Base-by-base conservation (phyloP, 2,797 vertebrate genomes). In the Arnoldichthys spilopterus region DNA sequence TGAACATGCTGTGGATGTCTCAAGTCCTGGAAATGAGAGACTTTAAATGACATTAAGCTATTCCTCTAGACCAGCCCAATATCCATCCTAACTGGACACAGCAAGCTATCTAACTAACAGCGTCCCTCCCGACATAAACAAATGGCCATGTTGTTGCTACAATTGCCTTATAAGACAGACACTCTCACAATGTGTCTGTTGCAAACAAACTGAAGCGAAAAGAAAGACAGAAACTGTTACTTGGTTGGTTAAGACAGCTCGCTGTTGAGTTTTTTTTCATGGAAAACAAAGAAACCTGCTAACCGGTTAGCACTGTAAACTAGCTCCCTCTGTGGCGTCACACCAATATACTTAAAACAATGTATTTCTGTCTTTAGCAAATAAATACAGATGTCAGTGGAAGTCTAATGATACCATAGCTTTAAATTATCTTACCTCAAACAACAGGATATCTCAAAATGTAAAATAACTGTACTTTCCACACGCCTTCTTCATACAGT, bases 371-470 rank as follows among this genome's bases (percentile, higher is more conserved):
- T 58, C 28, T 61, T 4, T 13, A 49, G 15, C 1, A 28, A 64
- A 74, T 53, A 7, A 47, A 73, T 37, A 56, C n/a, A 71, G 9
- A 1, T 58, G n/a, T 15, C 16, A 69, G 58, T 64, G 0, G 63
- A 64, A 30, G 24, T 58, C 2, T 47, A 62, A 58, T 5, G 28
- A 56, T 62, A 71, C 63, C 59, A 40, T 1, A 16, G 54, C n/a
- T 74, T 61, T 73, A 72, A 81, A 84, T 73, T 70, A 16, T 28
- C 78, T 78, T 47, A 84, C 74, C 76, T 62, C 49, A 63, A 72
- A 81, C 68, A 47, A 59, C 15, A 24, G 43, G 53, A 64, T 37
- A 54, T 61, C 62, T 67, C 49, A 58, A 61, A 11, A 75, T 53
- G 28, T 80, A 37, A 80, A 84, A 84, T 59, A 59, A 76, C 78